phyloP scores from a whole-genome alignment of 2,113 vertebrate genomes.

The Apodemus speciosus region DNA sequence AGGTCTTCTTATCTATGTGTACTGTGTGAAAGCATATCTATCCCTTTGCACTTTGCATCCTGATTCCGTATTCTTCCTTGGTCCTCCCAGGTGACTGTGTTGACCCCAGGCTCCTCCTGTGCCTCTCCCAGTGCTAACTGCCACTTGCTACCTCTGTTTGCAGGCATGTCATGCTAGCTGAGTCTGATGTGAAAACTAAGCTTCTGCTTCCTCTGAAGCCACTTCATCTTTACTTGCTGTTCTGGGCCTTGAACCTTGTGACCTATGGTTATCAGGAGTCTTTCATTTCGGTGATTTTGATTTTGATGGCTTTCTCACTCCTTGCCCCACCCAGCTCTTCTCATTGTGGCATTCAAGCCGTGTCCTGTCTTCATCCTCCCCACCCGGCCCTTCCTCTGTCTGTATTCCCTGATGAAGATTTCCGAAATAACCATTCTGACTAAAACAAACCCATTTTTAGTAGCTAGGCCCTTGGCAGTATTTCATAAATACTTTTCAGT shows the following conservation, averaged over 20 bases:
- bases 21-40: background rate
- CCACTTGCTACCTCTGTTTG: background rate
- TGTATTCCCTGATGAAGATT: background rate
- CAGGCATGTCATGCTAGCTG: background rate
- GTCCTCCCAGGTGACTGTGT: background rate
- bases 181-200: background rate
- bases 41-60: background rate
- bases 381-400: background rate
- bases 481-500: slow-evolving; percentile 38
- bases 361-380: background rate
- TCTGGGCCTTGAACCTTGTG: background rate
- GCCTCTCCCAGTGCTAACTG: background rate
- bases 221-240: background rate
- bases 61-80: background rate
- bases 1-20: background rate
- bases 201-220: background rate
- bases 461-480: background rate
- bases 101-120: background rate
- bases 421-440: background rate
- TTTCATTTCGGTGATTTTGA: background rate
- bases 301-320: background rate
- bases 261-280: background rate
- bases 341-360: background rate
- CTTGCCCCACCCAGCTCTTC: background rate
- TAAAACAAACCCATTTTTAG: background rate